A percentile compares a stretch with the other conserved stretches of the same genome.
Evolutionary conservation across 2,888 invertebrate genomes (phyloP).

Genomic region (Drosophila meridiana): DNA sequence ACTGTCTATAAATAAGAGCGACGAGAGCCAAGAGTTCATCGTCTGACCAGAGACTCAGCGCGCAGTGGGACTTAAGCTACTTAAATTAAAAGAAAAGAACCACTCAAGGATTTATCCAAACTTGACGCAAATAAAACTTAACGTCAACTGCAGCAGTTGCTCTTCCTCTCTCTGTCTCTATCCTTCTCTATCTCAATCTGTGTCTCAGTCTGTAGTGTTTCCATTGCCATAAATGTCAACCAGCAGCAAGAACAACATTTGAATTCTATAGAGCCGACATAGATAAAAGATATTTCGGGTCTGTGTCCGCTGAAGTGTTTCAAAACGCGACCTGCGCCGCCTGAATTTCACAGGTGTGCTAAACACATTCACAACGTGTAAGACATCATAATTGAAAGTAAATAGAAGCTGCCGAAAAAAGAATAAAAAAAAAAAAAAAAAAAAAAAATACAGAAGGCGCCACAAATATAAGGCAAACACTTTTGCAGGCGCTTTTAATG

Average conservation of each 20-base stretch:
- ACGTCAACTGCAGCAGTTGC: conserved; percentile 46
- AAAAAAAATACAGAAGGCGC: conserved; percentile 14
- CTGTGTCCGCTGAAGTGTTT: conserved; percentile 13
- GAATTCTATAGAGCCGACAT: conserved; percentile 19
- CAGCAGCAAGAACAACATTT: conserved; percentile 31
- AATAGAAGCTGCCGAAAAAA: conserved; percentile 35
- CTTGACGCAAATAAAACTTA: conserved; percentile 59
- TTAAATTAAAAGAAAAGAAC: conserved; percentile 58
- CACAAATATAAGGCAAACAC: conserved; percentile 44
- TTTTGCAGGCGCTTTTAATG: conserved; percentile 60
- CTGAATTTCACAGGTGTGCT: conserved; percentile 36
- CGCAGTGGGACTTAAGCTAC: conserved; percentile 57
- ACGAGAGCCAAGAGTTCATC: conserved; percentile 2
- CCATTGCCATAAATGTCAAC: conserved; percentile 55
- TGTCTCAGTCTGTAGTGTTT: conserved; percentile 5
- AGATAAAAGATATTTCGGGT: conserved; percentile 20
- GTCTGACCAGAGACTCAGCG: conserved; percentile 15
- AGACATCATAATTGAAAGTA: conserved; percentile 47
- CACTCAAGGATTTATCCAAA: conserved; percentile 61
- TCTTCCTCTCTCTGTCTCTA: background rate
- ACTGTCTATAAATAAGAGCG: conserved; percentile 20
- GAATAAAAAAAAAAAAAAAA: background rate
- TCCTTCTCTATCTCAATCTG: background rate
- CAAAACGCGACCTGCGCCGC: conserved; percentile 30
- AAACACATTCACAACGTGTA: conserved; percentile 19